Evolutionary conservation across 2,113 vertebrate species (phyloP).

Genomic region (cattle (Bos taurus)): ARS-UCD2.0 NC_037338.1:32250501-32251000

Average conservation of each 20-base stretch:
- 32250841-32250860: neutral
- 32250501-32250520: neutral
- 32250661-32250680: accelerated
- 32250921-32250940: neutral
- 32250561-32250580: neutral
- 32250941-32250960: neutral
- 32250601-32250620: neutral
- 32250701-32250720: neutral
- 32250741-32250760: neutral
- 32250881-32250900: neutral
- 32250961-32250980: neutral
- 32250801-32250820: neutral
- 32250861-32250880: neutral
- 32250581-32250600: neutral
- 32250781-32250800: neutral
- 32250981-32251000: neutral
- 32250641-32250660: neutral
- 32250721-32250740: neutral
- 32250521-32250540: neutral
- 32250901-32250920: neutral
- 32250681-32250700: neutral
- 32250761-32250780: neutral
- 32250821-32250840: neutral
- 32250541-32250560: neutral
- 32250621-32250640: neutral